Base-by-base conservation (phyloP, 2,797 vertebrate species). In the Acropternis orthonyx region DNA sequence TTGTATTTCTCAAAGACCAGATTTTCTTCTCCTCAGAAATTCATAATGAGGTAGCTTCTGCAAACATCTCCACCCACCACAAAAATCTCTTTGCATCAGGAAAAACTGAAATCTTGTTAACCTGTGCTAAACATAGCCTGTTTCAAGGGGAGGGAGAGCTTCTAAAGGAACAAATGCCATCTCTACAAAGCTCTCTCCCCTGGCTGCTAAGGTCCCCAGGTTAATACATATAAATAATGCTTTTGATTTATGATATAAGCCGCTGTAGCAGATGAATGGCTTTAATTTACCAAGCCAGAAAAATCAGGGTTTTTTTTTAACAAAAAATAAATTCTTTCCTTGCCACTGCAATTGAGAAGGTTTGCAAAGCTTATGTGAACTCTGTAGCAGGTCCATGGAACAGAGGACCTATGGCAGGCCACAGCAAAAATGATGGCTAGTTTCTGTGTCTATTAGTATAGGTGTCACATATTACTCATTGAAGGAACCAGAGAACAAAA, bases 171-270 rank as follows among this genome's bases (percentile, higher is more conserved):
- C 55, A 86, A 93, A 93, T 49, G 39, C 16, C 48, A 66, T 51
- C 63, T 69, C 61, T 52, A 37, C 54, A 73, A 48, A 82, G 10
- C 9, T 5, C 22, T 73, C 30, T 84, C 10, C 30, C 16, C 36
- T 79, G 69, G 23, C 55, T 81, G 51, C 75, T 67, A 56, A 85
- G 39, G 52, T 73, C 39, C 43, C 54, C 51, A 82, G 67, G 79
- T 92, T 94, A 85, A 87, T 63, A 48, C 41, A 18, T 73, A 79
- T 37, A 80, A 96, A 92, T 67, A 84, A 82, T 77, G 54, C 3
- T 91, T 95, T 88, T 85, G 89, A 90, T 94, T 85, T 92, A 84
- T 89, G 28, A 67, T 69, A 75, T 15, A 89, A 73, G 72, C 81
- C 93, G 78, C 69, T 93, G 46, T 76, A 91, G 44, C 43, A 95